Evolutionary conservation across 2,888 invertebrate genomes (phyloP), one percentile per base, ranked within the genome.

Genomic region (Diloba caeruleocephala): DNA sequence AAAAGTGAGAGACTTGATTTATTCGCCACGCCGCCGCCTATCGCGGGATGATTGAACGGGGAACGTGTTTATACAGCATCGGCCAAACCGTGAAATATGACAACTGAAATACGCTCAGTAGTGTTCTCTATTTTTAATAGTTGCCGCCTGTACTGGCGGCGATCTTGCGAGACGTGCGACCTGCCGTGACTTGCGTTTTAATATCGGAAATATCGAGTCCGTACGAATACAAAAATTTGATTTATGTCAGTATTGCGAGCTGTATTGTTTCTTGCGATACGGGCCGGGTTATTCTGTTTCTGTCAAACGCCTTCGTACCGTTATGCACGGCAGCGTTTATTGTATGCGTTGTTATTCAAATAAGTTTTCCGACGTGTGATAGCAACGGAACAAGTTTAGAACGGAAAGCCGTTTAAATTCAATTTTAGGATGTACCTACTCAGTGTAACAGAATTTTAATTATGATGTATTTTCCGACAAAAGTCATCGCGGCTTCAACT

Each of bases 1-100:
- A 93, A 93, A 93, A 92, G 92, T 91, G 92, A 87, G 87, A 85
- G 84, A 82, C 86, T 85, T 92, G 93, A 93, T 93, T 93, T 93
- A 93, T 92, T 90, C 91, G 86, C 82, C 83, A 86, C 85, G 88
- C 85, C 89, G 92, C 90, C 87, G 90, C 90, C 88, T 92, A 91
- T 89, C 89, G 89, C 73, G 68, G 81, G 82, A 89, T 92, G 92
- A 93, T 93, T 92, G 92, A 93, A 91, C 88, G 91, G 74, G 76
- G 83, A 85, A 91, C 90, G 90, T 92, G 91, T 92, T 90, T 92
- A 90, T 91, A 91, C 88, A 79, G 81, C 79, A 88, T 85, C 79
- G 87, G 82, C 85, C 85, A 84, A 84, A 82, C 82, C 81, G 83
- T 88, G 87, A 89, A 89, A 92, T 92, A 92, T 90, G 89, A 90